Evolutionary conservation across 2,888 invertebrate species (phyloP), one percentile per base, ranked within the genome.

Genomic region (Stenodera caucasica): DNA sequence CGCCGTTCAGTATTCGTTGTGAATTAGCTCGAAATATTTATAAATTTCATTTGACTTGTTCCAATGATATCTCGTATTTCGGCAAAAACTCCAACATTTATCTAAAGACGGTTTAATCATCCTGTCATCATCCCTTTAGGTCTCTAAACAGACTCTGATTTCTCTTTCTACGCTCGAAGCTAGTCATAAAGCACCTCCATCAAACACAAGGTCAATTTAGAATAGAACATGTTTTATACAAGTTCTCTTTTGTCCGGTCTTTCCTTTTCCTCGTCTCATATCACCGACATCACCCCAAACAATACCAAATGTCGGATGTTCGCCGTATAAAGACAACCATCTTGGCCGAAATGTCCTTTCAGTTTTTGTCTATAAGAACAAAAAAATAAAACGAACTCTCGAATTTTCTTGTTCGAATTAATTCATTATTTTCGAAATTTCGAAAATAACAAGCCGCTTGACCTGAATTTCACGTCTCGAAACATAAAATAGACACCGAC

Each of bases 141-240:
- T 45, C 23, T 45, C 45, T 45, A 45, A 45, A 45, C 12, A 21
- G 21, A 21, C 45, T 45, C 4, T 45, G 45, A 45, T 21, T 45
- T 21, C 45, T 12, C 12, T 9, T 23, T 45, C 21, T 5, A 12
- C 5, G 21, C 45, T n/a, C 23, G 6, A 6, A 45, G 45, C 23
- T 2, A 45, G 21, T 21, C 12, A 21, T 45, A 9, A 45, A 45
- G 21, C 45, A 11, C 21, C 11, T 21, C 5, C 15, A 5, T 18
- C 2, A 4, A 5, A 12, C 4, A 45, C 45, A 21, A 37, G 15
- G 37, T 37, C 37, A 37, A 37, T 37, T 37, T 8, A 8, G 11
- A 4, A 45, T 2, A 49, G 53, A 58, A 62, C 55, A 32, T 62
- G 62, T 62, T 58, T 62, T 62, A 55, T 56, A 61, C 58, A 53